Base-by-base conservation (phyloP, 92 coral and sea anemone genomes). In the Micromussa lordhowensis region DNA sequence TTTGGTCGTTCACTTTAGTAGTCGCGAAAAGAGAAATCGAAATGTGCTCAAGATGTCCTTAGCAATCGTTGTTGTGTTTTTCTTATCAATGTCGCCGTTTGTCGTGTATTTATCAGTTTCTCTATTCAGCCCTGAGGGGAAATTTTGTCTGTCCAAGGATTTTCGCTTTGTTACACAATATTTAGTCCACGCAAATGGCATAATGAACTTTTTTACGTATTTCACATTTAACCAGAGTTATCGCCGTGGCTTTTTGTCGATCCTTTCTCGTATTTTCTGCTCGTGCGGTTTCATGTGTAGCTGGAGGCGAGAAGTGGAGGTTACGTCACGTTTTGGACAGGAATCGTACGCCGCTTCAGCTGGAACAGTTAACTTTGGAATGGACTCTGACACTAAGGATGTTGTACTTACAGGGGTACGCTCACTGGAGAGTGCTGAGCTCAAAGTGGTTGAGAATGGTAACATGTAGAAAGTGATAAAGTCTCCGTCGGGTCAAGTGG, bases 81-180 rank as follows among this genome's bases (percentile, higher is more conserved):
- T 93, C 80, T 59, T 91, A 26, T 88, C 94, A 32, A 90, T 92
- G 96, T 83, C 96, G 1, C 96, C 96, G 54, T 90, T 92, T 15
- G 94, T 91, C 1, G 88, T 91, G 26, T 93, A 84, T 59, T 80
- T 92, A 22, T 80, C 84, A 71, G 74, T 88, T n/a, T 85, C 78
- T 35, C 57, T 91, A 4, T 93, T 87, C 49, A 85, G 94, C 19
- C 80, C 40, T 40, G 34, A 75, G 6, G 78, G 83, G 0, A 61
- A 72, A 55, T 29, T 10, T 7, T 91, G 94, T 34, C 84, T 85
- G 51, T 88, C 93, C 21, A 88, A 75, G 61, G 57, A 87, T 78
- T 93, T 93, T 73, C 93, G 96, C 54, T 93, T 93, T 53, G 68
- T 86, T 28, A 53, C 96, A 28, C 92, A 91, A 28, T 93, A 83